A percentile compares a stretch with the other conserved stretches of the same genome.
These are phyloP conservation scores for Drosophila pegasa DNA, from an alignment of 2,888 invertebrate genomes.

Conservation along the genomic window DNA sequence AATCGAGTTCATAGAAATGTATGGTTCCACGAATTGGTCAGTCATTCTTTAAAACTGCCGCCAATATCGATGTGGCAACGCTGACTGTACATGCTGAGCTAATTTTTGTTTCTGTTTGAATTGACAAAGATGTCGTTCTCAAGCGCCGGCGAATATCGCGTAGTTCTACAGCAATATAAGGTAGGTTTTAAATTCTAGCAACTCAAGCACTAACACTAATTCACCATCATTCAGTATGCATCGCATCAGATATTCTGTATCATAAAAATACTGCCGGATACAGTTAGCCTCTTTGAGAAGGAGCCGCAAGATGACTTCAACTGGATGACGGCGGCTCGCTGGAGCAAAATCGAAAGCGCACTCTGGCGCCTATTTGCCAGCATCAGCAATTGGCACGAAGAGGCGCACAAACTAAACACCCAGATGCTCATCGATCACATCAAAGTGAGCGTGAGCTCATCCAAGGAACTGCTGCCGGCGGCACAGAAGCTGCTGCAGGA, in stretches of 20 bases:
- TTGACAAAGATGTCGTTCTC: constrained; percentile 47
- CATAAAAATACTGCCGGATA: constrained; percentile 52
- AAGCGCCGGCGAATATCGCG: constrained; percentile 44
- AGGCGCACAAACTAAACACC: constrained; percentile 29
- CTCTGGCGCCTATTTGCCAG: constrained; percentile 43
- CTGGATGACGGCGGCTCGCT: constrained; percentile 60
- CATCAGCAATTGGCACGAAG: constrained; percentile 28
- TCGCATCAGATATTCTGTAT: constrained; percentile 41
- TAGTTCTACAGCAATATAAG: constrained; percentile 54
- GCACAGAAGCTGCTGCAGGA: constrained; percentile 21
- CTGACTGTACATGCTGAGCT: neutral
- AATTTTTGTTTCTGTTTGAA: constrained; percentile 27
- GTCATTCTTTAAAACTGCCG: neutral
- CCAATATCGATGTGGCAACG: constrained; percentile 23
- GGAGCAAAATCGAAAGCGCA: constrained; percentile 46
- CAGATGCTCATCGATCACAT: constrained; percentile 58
- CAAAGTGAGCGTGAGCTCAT: constrained; percentile 37
- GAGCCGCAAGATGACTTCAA: constrained; percentile 38
- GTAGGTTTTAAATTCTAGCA: constrained; percentile 10
- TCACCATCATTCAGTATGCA: constrained; percentile 36
- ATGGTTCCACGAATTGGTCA: no score
- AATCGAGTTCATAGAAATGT: no score
- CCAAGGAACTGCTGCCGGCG: constrained; percentile 3
- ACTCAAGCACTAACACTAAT: neutral
- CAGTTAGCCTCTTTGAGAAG: constrained; percentile 17